A percentile compares a stretch with the other conserved stretches of the same genome.
phyloP scores from a whole-genome alignment of 1,140 invertebrate genomes.

The Calephelis virginiensis region DNA sequence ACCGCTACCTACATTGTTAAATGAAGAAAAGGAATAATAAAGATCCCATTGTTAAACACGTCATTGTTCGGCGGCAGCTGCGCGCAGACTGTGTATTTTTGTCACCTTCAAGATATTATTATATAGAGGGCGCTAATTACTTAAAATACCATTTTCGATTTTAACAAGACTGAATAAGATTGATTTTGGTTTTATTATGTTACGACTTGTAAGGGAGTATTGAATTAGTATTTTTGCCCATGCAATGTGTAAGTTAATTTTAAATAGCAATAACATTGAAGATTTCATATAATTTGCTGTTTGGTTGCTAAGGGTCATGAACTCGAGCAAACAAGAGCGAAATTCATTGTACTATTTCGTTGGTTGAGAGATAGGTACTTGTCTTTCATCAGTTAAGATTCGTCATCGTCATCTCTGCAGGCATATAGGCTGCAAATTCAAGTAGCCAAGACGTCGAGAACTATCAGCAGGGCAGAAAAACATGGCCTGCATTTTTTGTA shows the following conservation, averaged over 20 bases:
- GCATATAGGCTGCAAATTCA: too few relatives aligned
- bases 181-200: neutral
- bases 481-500: too few relatives aligned
- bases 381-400: too few relatives aligned
- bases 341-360: too few relatives aligned
- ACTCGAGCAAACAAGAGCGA: too few relatives aligned
- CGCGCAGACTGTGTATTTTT: conserved; percentile 16
- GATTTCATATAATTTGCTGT: too few relatives aligned
- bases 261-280: too few relatives aligned
- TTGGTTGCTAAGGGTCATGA: too few relatives aligned
- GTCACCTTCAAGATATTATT: neutral
- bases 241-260: neutral
- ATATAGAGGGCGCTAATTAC: conserved; percentile 17
- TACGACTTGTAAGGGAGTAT: neutral
- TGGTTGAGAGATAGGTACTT: too few relatives aligned
- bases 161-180: neutral
- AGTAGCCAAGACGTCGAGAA: too few relatives aligned
- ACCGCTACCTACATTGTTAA: conserved; percentile 21
- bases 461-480: too few relatives aligned
- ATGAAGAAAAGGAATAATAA: conserved; percentile 22
- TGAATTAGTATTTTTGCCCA: neutral
- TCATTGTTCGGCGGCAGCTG: conserved; percentile 35
- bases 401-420: too few relatives aligned
- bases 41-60: conserved; percentile 20
- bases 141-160: neutral